phyloP scores from a whole-genome alignment of 2,797 vertebrate species.

The Nyctibius grandis region DNA sequence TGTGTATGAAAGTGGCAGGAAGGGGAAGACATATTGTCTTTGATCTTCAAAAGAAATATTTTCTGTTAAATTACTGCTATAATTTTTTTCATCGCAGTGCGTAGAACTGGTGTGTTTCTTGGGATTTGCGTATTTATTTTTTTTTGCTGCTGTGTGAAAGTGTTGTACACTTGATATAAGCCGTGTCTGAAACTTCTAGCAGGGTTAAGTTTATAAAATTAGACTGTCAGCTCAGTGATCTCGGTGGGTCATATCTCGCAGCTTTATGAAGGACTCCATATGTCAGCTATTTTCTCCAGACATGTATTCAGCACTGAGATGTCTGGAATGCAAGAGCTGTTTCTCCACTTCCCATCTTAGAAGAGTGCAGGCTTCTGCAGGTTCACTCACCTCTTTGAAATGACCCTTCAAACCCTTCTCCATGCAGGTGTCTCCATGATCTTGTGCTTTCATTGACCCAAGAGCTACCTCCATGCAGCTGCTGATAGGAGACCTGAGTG shows the following conservation, averaged over 20 bases:
- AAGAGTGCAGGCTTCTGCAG: neutral
- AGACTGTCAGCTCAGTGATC: neutral
- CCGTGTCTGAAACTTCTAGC: rapidly evolving
- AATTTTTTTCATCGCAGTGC: neutral
- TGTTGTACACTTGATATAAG: neutral
- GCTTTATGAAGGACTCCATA: neutral
- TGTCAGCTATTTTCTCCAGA: neutral
- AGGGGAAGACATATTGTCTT: neutral
- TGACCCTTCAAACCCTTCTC: neutral
- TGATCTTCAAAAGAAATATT: neutral
- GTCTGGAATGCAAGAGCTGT: neutral
- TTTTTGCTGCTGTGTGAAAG: neutral
- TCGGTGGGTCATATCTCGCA: neutral
- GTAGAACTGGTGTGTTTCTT: neutral
- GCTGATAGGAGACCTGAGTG: neutral
- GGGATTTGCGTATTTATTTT: neutral
- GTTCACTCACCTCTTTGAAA: neutral
- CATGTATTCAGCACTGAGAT: neutral
- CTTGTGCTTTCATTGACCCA: neutral
- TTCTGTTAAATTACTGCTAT: neutral
- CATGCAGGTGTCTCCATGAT: neutral
- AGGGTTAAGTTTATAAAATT: neutral
- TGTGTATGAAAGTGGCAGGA: neutral
- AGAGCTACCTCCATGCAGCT: neutral
- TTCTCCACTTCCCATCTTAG: neutral